A percentile compares a stretch with the other conserved stretches of the same genome.
Evolutionary conservation across 35 echinoderm and acorn worm species (phyloP).

Genomic region (Nesometra sesokonis): DNA sequence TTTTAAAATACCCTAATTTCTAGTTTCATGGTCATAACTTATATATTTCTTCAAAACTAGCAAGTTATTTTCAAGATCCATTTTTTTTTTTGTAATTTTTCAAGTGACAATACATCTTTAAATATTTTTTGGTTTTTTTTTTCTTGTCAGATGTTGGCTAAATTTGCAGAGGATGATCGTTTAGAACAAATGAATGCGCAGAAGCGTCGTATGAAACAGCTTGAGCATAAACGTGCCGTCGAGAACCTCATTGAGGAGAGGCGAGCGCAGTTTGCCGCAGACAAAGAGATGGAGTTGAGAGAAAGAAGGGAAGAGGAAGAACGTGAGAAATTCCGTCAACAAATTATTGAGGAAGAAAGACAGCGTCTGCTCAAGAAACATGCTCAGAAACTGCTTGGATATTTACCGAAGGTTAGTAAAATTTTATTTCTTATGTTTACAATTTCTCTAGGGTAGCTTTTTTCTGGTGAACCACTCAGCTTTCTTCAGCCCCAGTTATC

Average conservation of each 20-base stretch:
- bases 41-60: no score
- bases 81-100: no score
- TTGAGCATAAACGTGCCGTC: conserved; percentile 83
- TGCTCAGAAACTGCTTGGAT: conserved; percentile 86
- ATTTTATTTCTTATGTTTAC: no score
- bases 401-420: conserved; percentile 73
- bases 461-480: no score
- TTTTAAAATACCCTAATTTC: no score
- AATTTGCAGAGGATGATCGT: conserved; percentile 93
- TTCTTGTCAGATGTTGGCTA: conserved; percentile 73
- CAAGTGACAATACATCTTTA: no score
- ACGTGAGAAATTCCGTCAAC: conserved; percentile 55
- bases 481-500: no score
- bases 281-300: conserved; percentile 52
- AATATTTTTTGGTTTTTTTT: no score
- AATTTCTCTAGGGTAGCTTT: no score
- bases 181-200: conserved; percentile 99
- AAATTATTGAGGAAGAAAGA: conserved; percentile 95
- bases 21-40: no score
- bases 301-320: conserved; percentile 69
- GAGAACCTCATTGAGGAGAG: conserved; percentile 64
- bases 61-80: no score
- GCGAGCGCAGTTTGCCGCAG: conserved; percentile 77
- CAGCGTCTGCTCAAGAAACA: conserved; percentile 83
- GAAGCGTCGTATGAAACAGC: conserved; percentile 96